phyloP scores from a whole-genome alignment of 2,888 invertebrate genomes.

The Drosophila picticornis region DNA sequence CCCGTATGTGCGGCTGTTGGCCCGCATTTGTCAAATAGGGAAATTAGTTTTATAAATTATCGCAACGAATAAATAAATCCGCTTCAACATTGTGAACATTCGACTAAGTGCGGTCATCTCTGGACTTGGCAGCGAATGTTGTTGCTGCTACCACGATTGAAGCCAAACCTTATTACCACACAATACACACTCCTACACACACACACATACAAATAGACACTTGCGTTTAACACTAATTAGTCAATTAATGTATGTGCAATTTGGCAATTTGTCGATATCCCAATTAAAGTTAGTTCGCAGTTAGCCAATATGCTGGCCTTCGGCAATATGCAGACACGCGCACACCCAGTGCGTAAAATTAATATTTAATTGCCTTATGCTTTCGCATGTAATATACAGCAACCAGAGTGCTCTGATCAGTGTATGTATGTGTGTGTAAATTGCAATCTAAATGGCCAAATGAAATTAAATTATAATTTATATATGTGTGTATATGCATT shows the following conservation, averaged over 20 bases:
- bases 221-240: constrained; percentile 75
- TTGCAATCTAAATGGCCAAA: constrained; percentile 46
- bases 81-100: constrained; percentile 11
- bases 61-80: constrained; percentile 7
- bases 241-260: constrained; percentile 62
- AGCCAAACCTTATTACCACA: background rate
- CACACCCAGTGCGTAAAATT: constrained; percentile 66
- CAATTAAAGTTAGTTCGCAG: constrained; percentile 31
- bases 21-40: constrained; percentile 56
- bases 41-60: constrained; percentile 63
- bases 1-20: constrained; percentile 8
- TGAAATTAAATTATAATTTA: constrained; percentile 70
- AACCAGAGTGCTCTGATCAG: constrained; percentile 38
- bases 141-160: background rate
- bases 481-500: background rate
- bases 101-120: constrained; percentile 28
- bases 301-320: constrained; percentile 38
- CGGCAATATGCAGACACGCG: background rate
- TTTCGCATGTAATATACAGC: constrained; percentile 36
- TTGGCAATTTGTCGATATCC: constrained; percentile 69
- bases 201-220: constrained; percentile 24
- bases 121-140: constrained; percentile 28
- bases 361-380: constrained; percentile 75
- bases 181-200: background rate
- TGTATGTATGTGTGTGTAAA: background rate